Evolutionary conservation across 2,113 vertebrate species (phyloP), one percentile per base, ranked within the genome.

Genomic region (Myodes glareolus): DNA sequence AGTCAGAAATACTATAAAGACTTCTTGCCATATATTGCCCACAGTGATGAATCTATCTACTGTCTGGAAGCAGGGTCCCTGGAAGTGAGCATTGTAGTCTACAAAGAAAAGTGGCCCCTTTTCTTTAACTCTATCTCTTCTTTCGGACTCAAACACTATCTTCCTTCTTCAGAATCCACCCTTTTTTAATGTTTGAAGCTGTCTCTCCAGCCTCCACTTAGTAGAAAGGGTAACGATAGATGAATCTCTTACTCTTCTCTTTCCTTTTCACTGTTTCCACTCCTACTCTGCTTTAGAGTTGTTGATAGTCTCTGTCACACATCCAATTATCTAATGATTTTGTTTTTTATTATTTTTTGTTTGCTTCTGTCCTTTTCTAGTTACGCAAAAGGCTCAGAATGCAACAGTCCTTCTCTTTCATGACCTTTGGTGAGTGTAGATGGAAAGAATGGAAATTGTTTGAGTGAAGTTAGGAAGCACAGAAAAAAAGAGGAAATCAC

Each of bases 1-100:
- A 99, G 99, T 68, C 84, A 99, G 99, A 99, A 99, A 96, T 99
- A 99, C 86, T 99, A 99, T 0, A 99, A 99, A 98, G 99, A 99
- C 97, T 99, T 99, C 98, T 99, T 99, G 98, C 99, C 99, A 90
- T 99, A 99, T 98, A 99, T 99, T 97, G 99, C 99, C 96, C 99
- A 99, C 99, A 99, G 99, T 98, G 99, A 99, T 78, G 99, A 99
- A 98, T 99, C 99, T n/a, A 99, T 99, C 97, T 99, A 99, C 19
- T 99, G 99, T 97, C 98, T 98, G 98, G 98, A 97, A 96, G 86
- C 92, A 88, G 94, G 94, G 92, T 70, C 52, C 89, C 73, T 55
- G 94, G n/a, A 84, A 58, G 55, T 50, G 68, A 96, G 95, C 91
- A 73, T 84, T 67, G 72, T 85, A n/a, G 85, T 90, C 91, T 95